Evolutionary conservation across 2,113 vertebrate species (phyloP).

Genomic region (Stictonetta naevosa): DNA sequence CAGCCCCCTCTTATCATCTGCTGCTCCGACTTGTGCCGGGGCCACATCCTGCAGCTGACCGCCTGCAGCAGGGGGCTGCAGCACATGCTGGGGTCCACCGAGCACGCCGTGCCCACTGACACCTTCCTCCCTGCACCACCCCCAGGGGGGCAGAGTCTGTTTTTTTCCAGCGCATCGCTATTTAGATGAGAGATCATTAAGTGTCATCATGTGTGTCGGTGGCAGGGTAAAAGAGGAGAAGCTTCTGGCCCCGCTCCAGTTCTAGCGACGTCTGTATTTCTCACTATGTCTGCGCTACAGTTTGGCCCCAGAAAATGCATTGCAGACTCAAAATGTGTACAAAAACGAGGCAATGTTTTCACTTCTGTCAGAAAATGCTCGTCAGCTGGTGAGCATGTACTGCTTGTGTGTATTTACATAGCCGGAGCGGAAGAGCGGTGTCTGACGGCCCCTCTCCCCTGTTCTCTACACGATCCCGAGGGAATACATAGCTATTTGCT

Average conservation of each 20-base stretch:
- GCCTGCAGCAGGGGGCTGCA: background rate
- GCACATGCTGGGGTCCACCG: background rate
- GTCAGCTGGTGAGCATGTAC: background rate
- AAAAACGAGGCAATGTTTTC: background rate
- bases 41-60: background rate
- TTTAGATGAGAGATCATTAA: slow-evolving; percentile 13
- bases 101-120: rapidly evolving
- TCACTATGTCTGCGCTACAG: background rate
- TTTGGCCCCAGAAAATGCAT: background rate
- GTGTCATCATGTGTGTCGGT: background rate
- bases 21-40: background rate
- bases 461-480: background rate
- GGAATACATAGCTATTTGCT: background rate
- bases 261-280: background rate
- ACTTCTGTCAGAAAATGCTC: background rate
- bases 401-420: background rate
- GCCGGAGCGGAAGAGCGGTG: background rate
- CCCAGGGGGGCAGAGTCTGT: background rate
- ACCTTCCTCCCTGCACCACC: rapidly evolving
- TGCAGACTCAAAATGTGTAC: background rate
- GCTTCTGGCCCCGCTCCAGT: background rate
- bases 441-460: background rate
- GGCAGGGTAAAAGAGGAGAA: background rate
- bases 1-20: background rate
- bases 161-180: rapidly evolving